Conservation (phyloP, 2,797 vertebrate genomes). For the Falco berigora region DNA sequence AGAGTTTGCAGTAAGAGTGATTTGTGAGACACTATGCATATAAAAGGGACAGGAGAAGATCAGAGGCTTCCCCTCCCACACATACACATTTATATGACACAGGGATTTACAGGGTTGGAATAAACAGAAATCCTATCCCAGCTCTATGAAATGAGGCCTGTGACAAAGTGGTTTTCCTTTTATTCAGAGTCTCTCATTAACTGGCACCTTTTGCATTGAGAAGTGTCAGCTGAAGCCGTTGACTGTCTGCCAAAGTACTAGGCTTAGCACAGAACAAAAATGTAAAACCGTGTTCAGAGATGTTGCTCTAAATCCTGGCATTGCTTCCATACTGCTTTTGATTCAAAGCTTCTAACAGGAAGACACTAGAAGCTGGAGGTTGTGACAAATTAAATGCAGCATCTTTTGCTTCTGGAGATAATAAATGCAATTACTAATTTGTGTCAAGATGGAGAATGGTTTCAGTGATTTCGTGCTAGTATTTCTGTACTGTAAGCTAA, state of each 20-base stretch:
- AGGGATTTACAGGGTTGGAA: background rate
- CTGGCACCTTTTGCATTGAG: constrained; percentile 47
- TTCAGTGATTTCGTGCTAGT: background rate
- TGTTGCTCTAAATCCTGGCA: constrained; percentile 33
- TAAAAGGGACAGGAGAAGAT: background rate
- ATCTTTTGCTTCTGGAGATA: constrained; percentile 25
- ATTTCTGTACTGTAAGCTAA: background rate
- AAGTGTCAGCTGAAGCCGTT: constrained; percentile 50
- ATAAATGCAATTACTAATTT: constrained; percentile 10
- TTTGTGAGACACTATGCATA: background rate
- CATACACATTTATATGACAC: background rate
- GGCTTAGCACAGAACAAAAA: background rate
- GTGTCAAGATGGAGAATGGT: background rate
- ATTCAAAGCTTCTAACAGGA: constrained; percentile 22
- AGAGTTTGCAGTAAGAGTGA: background rate
- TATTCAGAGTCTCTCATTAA: constrained; percentile 20
- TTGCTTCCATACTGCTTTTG: constrained; percentile 34
- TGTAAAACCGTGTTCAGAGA: constrained; percentile 43
- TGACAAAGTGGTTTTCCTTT: constrained; percentile 27
- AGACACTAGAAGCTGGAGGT: background rate
- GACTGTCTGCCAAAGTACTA: constrained; percentile 35
- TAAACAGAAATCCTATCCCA: constrained; percentile 5
- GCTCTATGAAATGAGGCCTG: constrained; percentile 39
- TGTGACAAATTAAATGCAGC: constrained; percentile 22
- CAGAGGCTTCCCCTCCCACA: constrained; percentile 4